A percentile compares a stretch with the other conserved stretches of the same genome.
phyloP scores from a whole-genome alignment of 1,140 invertebrate species.

The Trichonephila clavipes region DNA sequence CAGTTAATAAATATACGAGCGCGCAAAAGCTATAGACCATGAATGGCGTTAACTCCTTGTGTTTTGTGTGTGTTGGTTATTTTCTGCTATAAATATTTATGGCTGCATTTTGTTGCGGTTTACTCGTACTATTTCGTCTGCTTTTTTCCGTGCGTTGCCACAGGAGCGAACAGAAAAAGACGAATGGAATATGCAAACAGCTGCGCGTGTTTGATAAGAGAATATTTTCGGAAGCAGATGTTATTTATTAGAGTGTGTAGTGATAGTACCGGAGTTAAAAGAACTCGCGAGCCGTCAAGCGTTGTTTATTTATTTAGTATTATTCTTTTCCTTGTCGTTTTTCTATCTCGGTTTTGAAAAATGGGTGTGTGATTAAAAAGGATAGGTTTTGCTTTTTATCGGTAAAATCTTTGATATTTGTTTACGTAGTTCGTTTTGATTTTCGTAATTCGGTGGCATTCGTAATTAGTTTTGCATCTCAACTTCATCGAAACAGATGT shows the following conservation, averaged over 20 bases:
- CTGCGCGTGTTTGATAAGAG: conserved; percentile 50
- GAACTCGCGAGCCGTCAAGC: not conserved
- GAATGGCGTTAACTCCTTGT: not conserved
- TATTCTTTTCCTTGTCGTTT: not conserved
- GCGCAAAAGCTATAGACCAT: not conserved
- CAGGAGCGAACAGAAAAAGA: conserved; percentile 17
- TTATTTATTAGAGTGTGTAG: conserved; percentile 37
- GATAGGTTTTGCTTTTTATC: not conserved
- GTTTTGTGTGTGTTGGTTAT: not conserved
- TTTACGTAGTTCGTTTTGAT: too few relatives aligned
- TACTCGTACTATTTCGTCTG: not conserved
- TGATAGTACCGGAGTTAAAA: not conserved
- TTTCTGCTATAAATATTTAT: conserved; percentile 35
- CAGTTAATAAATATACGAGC: conserved; percentile 11
- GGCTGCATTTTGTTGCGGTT: conserved; percentile 28
- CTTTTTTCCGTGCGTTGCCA: conserved; percentile 25
- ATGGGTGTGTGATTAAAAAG: not conserved
- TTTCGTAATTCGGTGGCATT: too few relatives aligned
- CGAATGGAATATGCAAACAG: conserved; percentile 17
- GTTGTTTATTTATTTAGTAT: conserved; percentile 10
- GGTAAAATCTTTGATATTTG: too few relatives aligned
- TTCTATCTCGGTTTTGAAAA: not conserved
- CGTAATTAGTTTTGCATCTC: too few relatives aligned
- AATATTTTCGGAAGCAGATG: conserved; percentile 49
- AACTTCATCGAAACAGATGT: too few relatives aligned